phyloP scores from a whole-genome alignment of 1,140 invertebrate species.

The Anastatus disparis region DNA sequence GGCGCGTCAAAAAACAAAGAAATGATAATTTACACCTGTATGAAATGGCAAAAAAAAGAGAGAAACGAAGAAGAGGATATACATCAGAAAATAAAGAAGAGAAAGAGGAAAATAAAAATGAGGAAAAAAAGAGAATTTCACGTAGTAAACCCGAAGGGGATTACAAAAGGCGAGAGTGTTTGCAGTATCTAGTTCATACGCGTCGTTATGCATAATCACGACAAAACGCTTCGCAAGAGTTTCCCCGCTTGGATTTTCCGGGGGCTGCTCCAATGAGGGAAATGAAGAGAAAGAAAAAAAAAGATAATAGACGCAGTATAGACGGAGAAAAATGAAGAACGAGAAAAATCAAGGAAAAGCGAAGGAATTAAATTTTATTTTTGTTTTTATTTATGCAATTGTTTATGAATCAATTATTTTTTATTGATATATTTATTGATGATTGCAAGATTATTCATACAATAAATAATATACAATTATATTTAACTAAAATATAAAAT shows the following conservation, averaged over 20 bases:
- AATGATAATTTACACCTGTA: neutral
- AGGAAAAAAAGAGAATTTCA: neutral
- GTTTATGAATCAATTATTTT: neutral
- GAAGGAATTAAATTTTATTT: conserved; percentile 27
- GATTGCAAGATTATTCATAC: too few species aligned
- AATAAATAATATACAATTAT: too few species aligned
- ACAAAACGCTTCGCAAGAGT: conserved; percentile 30
- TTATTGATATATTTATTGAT: too few species aligned
- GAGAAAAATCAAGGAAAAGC: neutral
- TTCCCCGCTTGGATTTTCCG: conserved; percentile 16
- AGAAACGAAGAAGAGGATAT: neutral
- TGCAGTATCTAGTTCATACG: conserved; percentile 33
- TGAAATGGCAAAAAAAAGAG: neutral
- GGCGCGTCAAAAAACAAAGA: neutral
- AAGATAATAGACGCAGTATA: neutral
- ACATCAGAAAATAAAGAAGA: neutral
- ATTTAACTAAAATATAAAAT: too few species aligned
- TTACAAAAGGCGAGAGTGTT: conserved; percentile 5
- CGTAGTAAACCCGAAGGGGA: conserved; percentile 1
- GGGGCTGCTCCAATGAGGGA: conserved; percentile 2
- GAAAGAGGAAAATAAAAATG: too few species aligned
- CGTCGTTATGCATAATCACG: conserved; percentile 42
- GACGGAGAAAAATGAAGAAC: neutral
- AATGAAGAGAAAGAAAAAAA: neutral
- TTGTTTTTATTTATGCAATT: conserved; percentile 1